Conservation (phyloP, 2,797 vertebrate genomes). For the Threskiornis aethiopicus region DNA sequence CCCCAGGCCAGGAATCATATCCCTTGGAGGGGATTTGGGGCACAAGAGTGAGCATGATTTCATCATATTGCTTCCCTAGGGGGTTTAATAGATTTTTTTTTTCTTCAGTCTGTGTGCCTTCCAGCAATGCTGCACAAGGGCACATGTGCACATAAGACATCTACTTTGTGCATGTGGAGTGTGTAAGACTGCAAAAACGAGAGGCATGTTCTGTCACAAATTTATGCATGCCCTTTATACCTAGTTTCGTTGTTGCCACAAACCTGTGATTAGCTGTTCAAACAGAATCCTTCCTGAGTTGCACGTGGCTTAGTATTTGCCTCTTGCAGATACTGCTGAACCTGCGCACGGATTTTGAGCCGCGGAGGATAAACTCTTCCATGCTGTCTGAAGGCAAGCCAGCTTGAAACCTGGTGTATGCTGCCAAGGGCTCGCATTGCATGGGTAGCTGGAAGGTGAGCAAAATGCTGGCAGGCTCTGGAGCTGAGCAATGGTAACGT, state of each 20-base stretch:
- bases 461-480: not conserved
- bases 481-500: not conserved
- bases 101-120: not conserved
- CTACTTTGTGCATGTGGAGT: too few species aligned
- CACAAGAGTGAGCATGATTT: not conserved
- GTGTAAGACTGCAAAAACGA: not conserved
- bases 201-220: not conserved
- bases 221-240: not conserved
- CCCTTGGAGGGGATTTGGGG: not conserved
- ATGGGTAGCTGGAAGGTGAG: not conserved
- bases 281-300: not conserved
- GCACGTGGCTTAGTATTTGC: not conserved
- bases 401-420: not conserved
- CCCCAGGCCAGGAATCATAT: not conserved
- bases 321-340: not conserved
- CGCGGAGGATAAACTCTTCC: not conserved
- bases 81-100: not conserved
- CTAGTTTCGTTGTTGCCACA: not conserved
- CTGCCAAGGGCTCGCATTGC: not conserved
- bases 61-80: not conserved
- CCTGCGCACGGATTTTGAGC: not conserved
- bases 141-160: not conserved
- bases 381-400: not conserved
- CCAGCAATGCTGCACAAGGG: not conserved
- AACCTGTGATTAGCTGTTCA: slow-evolving; percentile 36